Base-by-base conservation (phyloP, 2,113 vertebrate species). In the Anser cygnoides region DNA sequence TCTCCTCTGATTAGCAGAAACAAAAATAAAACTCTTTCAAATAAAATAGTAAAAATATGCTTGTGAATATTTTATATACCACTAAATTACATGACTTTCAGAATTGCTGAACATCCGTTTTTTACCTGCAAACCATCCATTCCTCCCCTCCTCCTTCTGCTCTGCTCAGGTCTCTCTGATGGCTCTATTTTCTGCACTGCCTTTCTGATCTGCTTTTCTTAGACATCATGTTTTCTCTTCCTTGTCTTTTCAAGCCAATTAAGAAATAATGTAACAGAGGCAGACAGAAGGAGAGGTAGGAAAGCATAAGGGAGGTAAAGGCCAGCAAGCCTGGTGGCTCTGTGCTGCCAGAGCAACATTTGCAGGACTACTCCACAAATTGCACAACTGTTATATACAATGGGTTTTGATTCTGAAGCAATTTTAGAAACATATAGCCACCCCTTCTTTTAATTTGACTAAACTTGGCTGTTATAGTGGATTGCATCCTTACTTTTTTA, bases 231-330 rank as follows among this genome's bases (percentile, higher is more conserved):
- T 63, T 84, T 93, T 43, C 5, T 84, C 22, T 80, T 49, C 21
- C 7, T 93, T 63, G 37, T 22, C 8, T 67, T 12, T 65, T 13
- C 37, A 50, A 46, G 43, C 1, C 75, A 72, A 41, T 72, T 86
- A 41, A 72, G 10, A 5, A 46, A 6, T 50, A 86, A 63, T 41
- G 11, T 19, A 89, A 6, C 7, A 70, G 59, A 72, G 3, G 5
- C n/a, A 83, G 39, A 61, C 7, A 65, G 44, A 68, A 78, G 21
- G 12, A 65, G 12, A 26, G 7, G 13, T 39, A 9, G 13, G 33
- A 77, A 87, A 70, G 6, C 16, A 22, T 11, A 2, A 73, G 2
- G 13, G 5, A 70, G 8, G 3, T 0, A 2, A 37, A 55, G 8
- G 4, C 13, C 23, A 55, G 23, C 3, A 25, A 49, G 14, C 44